phyloP scores from a whole-genome alignment of 2,797 vertebrate genomes.

The Lindbergichthys nudifrons region DNA sequence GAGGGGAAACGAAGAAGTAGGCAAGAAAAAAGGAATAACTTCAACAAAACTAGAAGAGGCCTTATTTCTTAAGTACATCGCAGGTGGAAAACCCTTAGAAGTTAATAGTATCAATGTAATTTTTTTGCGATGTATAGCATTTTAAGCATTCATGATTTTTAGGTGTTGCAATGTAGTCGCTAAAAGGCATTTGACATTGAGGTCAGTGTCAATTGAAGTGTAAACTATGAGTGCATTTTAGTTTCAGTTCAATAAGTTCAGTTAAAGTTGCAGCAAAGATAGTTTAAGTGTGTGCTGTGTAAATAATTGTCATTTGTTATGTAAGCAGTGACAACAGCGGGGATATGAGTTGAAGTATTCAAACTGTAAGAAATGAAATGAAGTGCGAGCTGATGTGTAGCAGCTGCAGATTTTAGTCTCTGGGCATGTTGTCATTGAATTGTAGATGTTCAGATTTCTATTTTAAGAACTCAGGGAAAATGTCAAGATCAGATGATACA shows the following conservation, averaged over 20 bases:
- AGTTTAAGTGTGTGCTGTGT: not conserved
- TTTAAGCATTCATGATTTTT: not conserved
- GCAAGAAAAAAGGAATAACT: not conserved
- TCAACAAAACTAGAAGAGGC: not conserved
- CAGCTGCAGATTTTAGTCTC: not conserved
- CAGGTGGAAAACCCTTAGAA: not conserved
- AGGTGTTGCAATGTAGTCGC: not conserved
- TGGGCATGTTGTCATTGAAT: not conserved
- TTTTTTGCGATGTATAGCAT: not conserved
- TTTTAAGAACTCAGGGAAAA: constrained; percentile 1
- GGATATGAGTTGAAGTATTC: not conserved
- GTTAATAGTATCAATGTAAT: not conserved
- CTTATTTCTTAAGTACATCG: not conserved
- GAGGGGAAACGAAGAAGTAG: not conserved
- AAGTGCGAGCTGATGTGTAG: constrained; percentile 9
- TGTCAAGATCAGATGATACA: not conserved
- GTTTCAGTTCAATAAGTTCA: not conserved
- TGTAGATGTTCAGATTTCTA: not conserved
- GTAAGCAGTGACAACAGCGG: constrained; percentile 16
- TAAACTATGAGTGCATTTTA: not conserved
- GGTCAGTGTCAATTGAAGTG: not conserved
- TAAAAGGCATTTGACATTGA: not conserved
- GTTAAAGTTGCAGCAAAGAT: constrained; percentile 1
- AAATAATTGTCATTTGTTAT: not conserved
- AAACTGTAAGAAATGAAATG: not conserved